A percentile compares a stretch with the other conserved stretches of the same genome.
Evolutionary conservation across 2,113 vertebrate species (phyloP).

Genomic region (Callopanchax toddi): DNA sequence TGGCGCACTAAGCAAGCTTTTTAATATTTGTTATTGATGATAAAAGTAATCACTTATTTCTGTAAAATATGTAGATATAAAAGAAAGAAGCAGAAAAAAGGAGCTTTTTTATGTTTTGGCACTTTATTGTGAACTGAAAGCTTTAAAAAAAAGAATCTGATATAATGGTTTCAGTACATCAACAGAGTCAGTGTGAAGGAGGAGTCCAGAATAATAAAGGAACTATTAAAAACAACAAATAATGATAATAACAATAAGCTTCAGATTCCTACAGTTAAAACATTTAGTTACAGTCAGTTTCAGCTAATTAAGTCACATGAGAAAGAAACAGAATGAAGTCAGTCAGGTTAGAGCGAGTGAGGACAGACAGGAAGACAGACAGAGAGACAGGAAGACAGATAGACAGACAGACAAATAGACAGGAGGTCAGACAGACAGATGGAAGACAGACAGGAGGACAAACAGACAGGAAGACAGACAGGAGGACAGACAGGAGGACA

Average conservation of each 20-base stretch:
- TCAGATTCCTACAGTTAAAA: constrained; percentile 8
- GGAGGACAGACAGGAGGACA: too few species aligned
- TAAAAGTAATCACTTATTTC: too few species aligned
- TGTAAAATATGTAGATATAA: not conserved
- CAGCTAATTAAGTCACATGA: not conserved
- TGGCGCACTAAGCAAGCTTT: too few species aligned
- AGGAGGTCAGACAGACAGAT: too few species aligned
- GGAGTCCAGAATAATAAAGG: not conserved
- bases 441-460: too few species aligned
- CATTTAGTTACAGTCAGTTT: not conserved
- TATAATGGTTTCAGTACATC: not conserved
- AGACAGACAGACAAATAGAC: too few species aligned
- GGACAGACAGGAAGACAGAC: not conserved
- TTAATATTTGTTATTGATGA: too few species aligned
- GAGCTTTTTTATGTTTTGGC: constrained; percentile 5
- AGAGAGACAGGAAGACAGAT: too few species aligned
- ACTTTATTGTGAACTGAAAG: constrained; percentile 16
- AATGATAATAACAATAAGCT: not conserved
- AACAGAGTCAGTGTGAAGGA: not conserved
- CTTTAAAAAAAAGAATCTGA: not conserved
- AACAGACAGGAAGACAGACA: too few species aligned
- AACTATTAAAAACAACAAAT: not conserved
- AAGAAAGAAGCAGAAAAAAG: not conserved
- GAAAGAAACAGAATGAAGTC: not conserved
- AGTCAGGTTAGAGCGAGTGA: too few species aligned